Evolutionary conservation across 2,888 invertebrate species (phyloP).

Genomic region (Lepidocyrtoides sp.): DNA sequence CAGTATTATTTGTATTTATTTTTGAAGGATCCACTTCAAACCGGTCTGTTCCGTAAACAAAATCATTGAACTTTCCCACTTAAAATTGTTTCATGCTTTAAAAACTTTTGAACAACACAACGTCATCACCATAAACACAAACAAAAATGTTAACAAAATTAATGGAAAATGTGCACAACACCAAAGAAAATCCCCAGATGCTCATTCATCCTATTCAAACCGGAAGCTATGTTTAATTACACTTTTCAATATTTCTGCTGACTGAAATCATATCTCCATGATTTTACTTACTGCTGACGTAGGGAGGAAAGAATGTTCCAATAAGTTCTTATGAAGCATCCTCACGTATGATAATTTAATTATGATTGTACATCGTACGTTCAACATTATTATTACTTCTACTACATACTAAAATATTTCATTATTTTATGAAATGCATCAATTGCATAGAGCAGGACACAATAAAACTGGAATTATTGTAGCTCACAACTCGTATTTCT

Average conservation of each 20-base stretch:
- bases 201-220: neutral
- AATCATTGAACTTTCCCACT: neutral
- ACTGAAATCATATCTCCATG: neutral
- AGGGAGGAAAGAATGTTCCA: too few relatives aligned
- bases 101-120: too few relatives aligned
- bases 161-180: neutral
- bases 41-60: neutral
- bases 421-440: too few relatives aligned
- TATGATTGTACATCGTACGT: too few relatives aligned
- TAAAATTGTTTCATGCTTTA: too few relatives aligned
- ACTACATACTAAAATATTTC: too few relatives aligned
- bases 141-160: neutral
- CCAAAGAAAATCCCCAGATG: constrained; percentile 12
- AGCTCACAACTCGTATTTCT: neutral
- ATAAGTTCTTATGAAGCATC: too few relatives aligned
- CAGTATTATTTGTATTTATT: too few relatives aligned
- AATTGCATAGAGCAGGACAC: neutral
- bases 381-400: too few relatives aligned
- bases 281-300: neutral
- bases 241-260: too few relatives aligned
- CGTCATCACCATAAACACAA: neutral
- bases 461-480: neutral
- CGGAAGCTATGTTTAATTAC: neutral
- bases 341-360: neutral
- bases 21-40: neutral